Percentiles rank a stretch among this genome's conserved stretches.
These are phyloP conservation scores for Rhynchotus rufescens DNA, from an alignment of 2,797 vertebrate species.

Conservation along the genomic window DNA sequence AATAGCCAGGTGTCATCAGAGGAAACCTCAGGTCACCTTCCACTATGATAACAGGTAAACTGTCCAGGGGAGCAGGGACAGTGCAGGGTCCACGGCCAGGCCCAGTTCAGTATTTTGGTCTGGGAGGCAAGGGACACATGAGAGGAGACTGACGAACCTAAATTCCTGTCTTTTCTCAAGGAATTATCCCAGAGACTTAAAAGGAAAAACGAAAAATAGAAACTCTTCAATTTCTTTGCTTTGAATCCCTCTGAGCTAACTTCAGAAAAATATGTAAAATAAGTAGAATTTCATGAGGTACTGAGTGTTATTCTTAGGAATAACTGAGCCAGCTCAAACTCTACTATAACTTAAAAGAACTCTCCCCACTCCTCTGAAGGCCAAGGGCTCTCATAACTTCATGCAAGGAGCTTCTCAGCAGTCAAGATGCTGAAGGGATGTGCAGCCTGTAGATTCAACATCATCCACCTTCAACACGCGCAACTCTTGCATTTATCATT, in stretches of 20 bases:
- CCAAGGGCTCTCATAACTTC: rapidly evolving
- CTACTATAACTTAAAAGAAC: background rate
- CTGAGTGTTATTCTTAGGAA: too few relatives aligned
- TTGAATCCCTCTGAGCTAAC: background rate
- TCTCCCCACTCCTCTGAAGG: background rate
- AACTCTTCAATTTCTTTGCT: background rate
- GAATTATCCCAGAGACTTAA: background rate
- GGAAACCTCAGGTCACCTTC: background rate
- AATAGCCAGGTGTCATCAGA: background rate
- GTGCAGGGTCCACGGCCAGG: too few relatives aligned
- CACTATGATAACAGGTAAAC: background rate
- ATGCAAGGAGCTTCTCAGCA: rapidly evolving
- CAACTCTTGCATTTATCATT: constrained; percentile 32
- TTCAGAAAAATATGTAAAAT: background rate
- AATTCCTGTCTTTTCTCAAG: background rate
- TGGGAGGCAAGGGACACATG: background rate
- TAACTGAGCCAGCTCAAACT: background rate
- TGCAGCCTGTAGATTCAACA: background rate
- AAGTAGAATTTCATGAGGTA: background rate
- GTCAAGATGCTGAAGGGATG: background rate
- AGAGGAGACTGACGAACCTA: background rate
- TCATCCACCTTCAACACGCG: background rate
- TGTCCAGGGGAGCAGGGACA: background rate
- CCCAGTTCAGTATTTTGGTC: background rate
- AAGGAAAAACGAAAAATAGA: background rate